Conservation (phyloP, 2,797 vertebrate genomes). For the Poeciliopsis paucimaculata region DNA sequence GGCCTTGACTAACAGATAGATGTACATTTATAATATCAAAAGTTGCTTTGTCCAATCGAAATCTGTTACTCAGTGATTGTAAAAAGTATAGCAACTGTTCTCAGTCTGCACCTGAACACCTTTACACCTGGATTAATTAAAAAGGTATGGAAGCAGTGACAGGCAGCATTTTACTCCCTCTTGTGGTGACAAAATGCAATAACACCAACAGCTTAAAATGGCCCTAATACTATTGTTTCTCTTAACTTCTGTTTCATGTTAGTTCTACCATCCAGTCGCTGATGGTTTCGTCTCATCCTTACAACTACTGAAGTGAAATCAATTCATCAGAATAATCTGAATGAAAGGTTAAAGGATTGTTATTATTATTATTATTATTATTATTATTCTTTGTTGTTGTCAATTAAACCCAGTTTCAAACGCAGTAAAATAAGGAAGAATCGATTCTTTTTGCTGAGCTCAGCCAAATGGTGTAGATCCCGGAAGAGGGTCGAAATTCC, state of each 20-base stretch:
- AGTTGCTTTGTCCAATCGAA: not conserved
- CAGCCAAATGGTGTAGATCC: not conserved
- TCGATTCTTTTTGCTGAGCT: not conserved
- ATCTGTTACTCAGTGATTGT: not conserved
- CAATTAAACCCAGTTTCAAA: not conserved
- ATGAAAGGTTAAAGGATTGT: not conserved
- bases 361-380: no score
- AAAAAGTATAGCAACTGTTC: not conserved
- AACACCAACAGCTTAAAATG: not conserved
- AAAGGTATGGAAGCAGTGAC: not conserved
- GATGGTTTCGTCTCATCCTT: not conserved
- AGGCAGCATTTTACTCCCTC: not conserved
- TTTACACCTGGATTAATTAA: no score
- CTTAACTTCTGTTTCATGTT: not conserved
- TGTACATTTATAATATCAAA: not conserved
- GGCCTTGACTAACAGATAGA: not conserved
- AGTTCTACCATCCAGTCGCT: not conserved
- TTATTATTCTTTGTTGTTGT: not conserved
- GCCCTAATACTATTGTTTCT: not conserved
- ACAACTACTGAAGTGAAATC: not conserved
- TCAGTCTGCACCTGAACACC: not conserved
- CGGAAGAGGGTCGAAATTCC: not conserved
- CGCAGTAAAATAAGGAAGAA: not conserved
- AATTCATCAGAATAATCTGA: not conserved
- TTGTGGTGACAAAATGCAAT: not conserved